These are phyloP conservation scores for Chaenocephalus aceratus DNA, from an alignment of 2,113 vertebrate species.

Conservation along the genomic window DNA sequence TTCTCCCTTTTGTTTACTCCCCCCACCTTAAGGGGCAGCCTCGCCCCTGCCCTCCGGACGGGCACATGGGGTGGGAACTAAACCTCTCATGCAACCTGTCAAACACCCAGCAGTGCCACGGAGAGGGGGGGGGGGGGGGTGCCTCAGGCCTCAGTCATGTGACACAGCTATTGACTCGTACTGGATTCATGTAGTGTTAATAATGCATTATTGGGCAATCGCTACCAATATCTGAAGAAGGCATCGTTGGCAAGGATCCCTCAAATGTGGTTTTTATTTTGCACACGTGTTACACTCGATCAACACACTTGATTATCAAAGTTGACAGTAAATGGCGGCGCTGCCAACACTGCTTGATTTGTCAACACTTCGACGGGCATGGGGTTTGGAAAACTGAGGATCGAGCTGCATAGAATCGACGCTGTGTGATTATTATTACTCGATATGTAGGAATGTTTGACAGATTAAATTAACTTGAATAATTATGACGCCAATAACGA, in stretches of 20 bases:
- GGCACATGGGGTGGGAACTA: conserved; percentile 5
- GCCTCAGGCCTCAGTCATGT: not conserved
- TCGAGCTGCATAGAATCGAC: too few species aligned
- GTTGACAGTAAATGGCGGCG: not conserved
- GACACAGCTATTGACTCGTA: not conserved
- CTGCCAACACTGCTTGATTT: not conserved
- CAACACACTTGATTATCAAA: not conserved
- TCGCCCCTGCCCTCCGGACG: conserved; percentile 42
- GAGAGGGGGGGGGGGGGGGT: not conserved
- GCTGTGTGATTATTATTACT: not conserved
- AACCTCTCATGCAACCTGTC: conserved; percentile 37
- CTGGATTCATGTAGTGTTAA: not conserved
- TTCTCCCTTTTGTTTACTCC: conserved; percentile 40
- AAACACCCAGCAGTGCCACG: conserved; percentile 32
- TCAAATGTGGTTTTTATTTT: not conserved
- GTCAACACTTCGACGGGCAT: not conserved
- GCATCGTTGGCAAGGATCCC: too few species aligned
- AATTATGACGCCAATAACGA: not conserved
- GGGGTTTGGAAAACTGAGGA: too few species aligned
- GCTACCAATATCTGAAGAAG: not conserved
- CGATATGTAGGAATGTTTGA: not conserved
- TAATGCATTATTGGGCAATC: not conserved
- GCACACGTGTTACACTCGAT: not conserved
- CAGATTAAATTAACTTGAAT: too few species aligned
- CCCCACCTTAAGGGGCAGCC: conserved; percentile 21